phyloP scores from a whole-genome alignment of 2,113 vertebrate species.

The Cryptoleucopteryx plumbea region DNA sequence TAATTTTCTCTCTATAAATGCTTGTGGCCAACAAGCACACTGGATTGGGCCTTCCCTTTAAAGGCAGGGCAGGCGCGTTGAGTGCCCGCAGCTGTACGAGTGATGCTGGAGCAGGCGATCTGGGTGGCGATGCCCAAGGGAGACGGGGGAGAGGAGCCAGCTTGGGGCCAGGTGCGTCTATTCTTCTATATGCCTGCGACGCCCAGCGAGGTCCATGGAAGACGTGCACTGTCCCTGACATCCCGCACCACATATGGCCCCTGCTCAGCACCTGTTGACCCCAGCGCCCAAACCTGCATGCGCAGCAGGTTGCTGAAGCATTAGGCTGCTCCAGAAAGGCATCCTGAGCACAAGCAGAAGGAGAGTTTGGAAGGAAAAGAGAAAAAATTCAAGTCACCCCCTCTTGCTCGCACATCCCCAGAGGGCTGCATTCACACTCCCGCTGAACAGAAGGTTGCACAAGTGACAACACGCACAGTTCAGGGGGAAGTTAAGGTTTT shows the following conservation, averaged over 20 bases:
- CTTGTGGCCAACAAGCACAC: neutral
- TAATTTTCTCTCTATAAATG: neutral
- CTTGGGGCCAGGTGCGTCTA: neutral
- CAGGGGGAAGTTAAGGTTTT: neutral
- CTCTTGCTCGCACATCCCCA: neutral
- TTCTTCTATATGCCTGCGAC: neutral
- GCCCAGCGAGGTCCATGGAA: neutral
- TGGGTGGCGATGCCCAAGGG: neutral
- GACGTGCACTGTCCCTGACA: rapidly evolving
- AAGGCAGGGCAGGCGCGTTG: neutral
- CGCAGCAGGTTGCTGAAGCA: neutral
- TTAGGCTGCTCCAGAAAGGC: neutral
- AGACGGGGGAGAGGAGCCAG: neutral
- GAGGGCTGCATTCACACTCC: conserved; percentile 33
- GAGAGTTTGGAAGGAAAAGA: neutral
- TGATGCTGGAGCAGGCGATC: rapidly evolving
- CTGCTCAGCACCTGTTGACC: neutral
- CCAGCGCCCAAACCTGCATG: neutral
- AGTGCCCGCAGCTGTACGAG: rapidly evolving
- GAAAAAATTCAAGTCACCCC: neutral
- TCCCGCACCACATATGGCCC: rapidly evolving
- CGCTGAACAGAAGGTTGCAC: conserved; percentile 27
- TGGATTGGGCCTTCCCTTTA: neutral
- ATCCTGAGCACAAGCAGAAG: neutral
- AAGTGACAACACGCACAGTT: neutral